Base-by-base conservation (phyloP, 2,797 vertebrate genomes). In the Mormyrus proboscirostris region DNA sequence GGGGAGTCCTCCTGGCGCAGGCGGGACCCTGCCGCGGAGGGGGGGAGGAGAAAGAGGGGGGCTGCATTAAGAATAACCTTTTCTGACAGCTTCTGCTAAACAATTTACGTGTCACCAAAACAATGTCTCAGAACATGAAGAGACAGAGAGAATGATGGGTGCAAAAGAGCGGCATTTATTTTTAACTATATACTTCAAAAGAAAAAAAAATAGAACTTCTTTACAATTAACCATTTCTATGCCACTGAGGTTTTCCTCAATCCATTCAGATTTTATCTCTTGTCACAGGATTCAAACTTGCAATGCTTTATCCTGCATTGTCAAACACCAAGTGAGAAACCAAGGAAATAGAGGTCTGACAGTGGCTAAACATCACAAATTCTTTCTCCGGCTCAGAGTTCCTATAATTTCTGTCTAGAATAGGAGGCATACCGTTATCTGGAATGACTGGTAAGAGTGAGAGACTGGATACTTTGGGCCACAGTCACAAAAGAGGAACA, bases 1-100 rank as follows among this genome's bases (percentile, higher is more conserved):
- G 98, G 95, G 79, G 94, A 98, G 93, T 99, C 98, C 93, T 99
- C 98, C 92, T 99, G 98, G 89, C 98, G 98, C 86, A 99, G 96
- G 90, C 98, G 98, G 88, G 98, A 99, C 94, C 98, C 98, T 99
- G 83, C 12, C 87, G 90, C 89, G 44, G 91, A 49, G 90, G 57
- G n/a, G 25, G 25, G 25, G 29, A 1, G 29, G 1, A 33, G 29
- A 33, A 91, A 12, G 4, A 16, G 69, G 29, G 33, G 33, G 38
- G 14, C 33, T 6, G 69, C 38, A 41, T 76, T 76, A 76, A 69
- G 29, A 76, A 41, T 76, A 41, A 76, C 69, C 16, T 19, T 41
- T 76, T 38, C 29, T 41, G 69, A 41, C 33, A 76, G 38, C 29
- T 41, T 16, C 69, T 76, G 69, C 69, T 19, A 76, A 76, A 19